Evolutionary conservation across 2,888 invertebrate species (phyloP).

Genomic region (Ophion costatus): DNA sequence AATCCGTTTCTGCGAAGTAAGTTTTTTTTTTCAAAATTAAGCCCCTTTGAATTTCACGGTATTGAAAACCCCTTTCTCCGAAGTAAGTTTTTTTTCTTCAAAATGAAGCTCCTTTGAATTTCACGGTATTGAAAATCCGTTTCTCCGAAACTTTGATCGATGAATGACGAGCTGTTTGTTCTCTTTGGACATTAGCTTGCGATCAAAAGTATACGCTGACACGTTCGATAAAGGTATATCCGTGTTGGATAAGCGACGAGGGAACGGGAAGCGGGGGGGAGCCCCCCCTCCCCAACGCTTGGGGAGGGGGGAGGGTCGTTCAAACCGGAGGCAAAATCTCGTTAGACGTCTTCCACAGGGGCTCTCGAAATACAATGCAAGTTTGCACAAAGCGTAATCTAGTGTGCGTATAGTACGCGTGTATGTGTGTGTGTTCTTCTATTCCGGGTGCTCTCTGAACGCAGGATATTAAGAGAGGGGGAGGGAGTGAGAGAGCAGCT

Average conservation of each 20-base stretch:
- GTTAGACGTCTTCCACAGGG: neutral
- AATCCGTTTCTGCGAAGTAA: too few species aligned
- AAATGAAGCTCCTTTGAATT: too few species aligned
- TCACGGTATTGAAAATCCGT: too few species aligned
- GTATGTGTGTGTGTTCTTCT: constrained; percentile 6
- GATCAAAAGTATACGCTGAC: neutral
- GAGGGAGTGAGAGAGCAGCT: constrained; percentile 4
- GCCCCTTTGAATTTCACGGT: too few species aligned
- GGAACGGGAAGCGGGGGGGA: neutral
- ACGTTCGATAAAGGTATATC: neutral
- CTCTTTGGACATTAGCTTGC: neutral
- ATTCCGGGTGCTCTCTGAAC: constrained; percentile 1
- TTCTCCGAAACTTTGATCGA: too few species aligned
- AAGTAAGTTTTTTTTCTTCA: too few species aligned
- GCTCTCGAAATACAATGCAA: constrained; percentile 8
- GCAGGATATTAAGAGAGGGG: constrained; percentile 10
- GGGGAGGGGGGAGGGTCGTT: neutral
- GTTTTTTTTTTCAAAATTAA: too few species aligned
- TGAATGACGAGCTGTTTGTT: neutral
- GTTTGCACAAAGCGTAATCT: constrained; percentile 18
- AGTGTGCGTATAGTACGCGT: neutral
- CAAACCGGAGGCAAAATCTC: constrained; percentile 8
- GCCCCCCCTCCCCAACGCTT: rapidly evolving
- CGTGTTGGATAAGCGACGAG: neutral
- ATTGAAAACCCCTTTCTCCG: too few species aligned